Conservation (phyloP, 2,888 invertebrate genomes). For the Caenorhabditis macrosperma region DNA sequence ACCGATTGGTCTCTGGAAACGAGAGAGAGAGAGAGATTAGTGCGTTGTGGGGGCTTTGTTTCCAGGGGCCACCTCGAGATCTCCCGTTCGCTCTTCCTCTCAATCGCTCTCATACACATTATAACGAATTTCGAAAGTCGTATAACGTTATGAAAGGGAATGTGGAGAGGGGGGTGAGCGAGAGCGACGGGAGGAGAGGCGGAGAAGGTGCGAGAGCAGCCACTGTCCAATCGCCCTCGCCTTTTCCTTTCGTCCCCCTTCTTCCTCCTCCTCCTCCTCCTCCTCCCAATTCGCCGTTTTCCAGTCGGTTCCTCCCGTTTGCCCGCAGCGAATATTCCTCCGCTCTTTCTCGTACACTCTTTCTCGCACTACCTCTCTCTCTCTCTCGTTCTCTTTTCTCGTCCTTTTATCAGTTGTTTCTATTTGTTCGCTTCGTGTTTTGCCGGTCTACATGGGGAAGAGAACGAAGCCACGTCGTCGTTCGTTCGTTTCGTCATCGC, state of each 20-base stretch:
- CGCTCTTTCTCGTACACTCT: not conserved
- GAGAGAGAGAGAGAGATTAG: not conserved
- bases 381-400: no score
- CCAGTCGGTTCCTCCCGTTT: not conserved
- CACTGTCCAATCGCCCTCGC: conserved; percentile 38
- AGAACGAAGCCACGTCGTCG: no score
- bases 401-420: conserved; percentile 12
- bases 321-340: not conserved
- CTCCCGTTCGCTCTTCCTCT: not conserved
- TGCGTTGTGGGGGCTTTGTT: not conserved
- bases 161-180: not conserved
- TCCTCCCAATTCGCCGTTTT: not conserved
- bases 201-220: conserved; percentile 12
- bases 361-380: no score
- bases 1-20: not conserved
- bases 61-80: not conserved
- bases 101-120: not conserved
- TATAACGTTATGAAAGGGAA: not conserved
- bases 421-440: not conserved
- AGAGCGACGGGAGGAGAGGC: not conserved
- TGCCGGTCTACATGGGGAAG: no score
- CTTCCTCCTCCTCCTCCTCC: not conserved
- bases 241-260: not conserved
- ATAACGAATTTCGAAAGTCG: not conserved
- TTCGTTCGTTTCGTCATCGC: not conserved